Base-by-base conservation (phyloP, 2,113 vertebrate species). In the Carassius carassius region DNA sequence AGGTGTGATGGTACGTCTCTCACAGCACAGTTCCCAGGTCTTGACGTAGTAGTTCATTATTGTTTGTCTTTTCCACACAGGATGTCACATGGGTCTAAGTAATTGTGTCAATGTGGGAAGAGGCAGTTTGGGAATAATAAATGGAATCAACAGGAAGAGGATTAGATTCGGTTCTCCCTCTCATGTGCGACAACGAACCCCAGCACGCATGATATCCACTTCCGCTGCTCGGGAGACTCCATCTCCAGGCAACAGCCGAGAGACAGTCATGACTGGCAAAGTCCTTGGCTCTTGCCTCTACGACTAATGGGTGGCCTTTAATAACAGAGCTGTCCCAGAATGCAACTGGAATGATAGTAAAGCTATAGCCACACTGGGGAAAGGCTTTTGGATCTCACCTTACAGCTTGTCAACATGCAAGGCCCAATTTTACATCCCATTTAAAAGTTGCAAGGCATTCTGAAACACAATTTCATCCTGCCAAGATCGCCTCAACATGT, bases 61-160 rank as follows among this genome's bases (percentile, higher is more conserved):
- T 85, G 92, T 92, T 93, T 87, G 88, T 83, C 23, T 77, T 65
- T 89, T 90, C 89, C 83, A 84, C 83, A 93, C 95, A 95, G 95
- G 95, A 96, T 92, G 92, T 92, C 87, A 85, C 80, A 0, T 75
- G 88, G 85, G 87, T 83, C 86, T 83, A 49, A 85, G 84, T 82
- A 85, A 89, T 87, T 85, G 89, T 83, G 92, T 88, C 91, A 90
- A 86, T 92, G 94, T 94, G 94, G 93, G 92, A 95, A 96, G 90
- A 73, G 81, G 89, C 87, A 37, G 0, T 14, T 11, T 84, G 86
- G 88, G 91, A 92, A 90, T 91, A 91, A 84, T 69, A 62, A 84
- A 0, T 1, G 70, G 56, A 78, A 90, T 96, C 95, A 96, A 96
- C 95, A 96, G 95, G 96, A 96, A 94, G 89, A 70, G 76, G 83